Conservation (phyloP, 2,888 invertebrate genomes). For the Caenorhabditis sp. region DNA sequence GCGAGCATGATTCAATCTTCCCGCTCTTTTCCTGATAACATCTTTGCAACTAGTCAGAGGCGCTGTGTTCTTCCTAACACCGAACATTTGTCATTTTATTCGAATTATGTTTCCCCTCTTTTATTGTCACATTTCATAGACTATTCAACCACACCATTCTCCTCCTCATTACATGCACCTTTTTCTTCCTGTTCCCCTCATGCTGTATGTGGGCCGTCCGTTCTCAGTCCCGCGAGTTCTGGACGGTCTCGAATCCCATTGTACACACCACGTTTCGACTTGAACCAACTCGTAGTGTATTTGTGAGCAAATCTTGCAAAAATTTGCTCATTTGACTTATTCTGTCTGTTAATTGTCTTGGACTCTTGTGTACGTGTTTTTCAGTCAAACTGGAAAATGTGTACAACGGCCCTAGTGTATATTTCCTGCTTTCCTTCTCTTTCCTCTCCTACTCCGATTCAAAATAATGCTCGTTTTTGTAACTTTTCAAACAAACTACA, state of each 20-base stretch:
- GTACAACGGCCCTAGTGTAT: conserved; percentile 38
- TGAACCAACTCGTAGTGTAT: conserved; percentile 42
- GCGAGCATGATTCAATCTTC: conserved; percentile 11
- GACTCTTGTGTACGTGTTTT: conserved; percentile 21
- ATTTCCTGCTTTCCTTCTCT: conserved; percentile 23
- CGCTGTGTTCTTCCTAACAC: conserved; percentile 17
- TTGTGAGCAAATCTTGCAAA: conserved; percentile 46
- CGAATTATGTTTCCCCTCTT: conserved; percentile 12
- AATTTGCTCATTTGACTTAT: conserved; percentile 45
- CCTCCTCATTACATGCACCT: conserved; percentile 45
- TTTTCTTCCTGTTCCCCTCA: conserved; percentile 11
- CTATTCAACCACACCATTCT: conserved; percentile 24
- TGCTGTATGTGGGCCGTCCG: conserved; percentile 33
- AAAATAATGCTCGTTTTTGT: conserved; percentile 39
- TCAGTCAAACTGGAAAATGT: conserved; percentile 44
- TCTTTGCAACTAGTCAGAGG: conserved; percentile 43
- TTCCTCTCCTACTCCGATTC: conserved; percentile 15
- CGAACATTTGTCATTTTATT: conserved; percentile 17
- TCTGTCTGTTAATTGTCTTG: conserved; percentile 27
- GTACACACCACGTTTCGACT: conserved; percentile 43
- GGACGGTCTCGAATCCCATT: not conserved
- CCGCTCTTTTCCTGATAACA: conserved; percentile 9
- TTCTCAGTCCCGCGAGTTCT: not conserved
- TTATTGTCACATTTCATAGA: conserved; percentile 54
- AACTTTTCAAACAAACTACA: conserved; percentile 14